Evolutionary conservation across 2,797 vertebrate species (phyloP), one percentile per base, ranked within the genome.

Genomic region (Melanotaenia pygmaea): DNA sequence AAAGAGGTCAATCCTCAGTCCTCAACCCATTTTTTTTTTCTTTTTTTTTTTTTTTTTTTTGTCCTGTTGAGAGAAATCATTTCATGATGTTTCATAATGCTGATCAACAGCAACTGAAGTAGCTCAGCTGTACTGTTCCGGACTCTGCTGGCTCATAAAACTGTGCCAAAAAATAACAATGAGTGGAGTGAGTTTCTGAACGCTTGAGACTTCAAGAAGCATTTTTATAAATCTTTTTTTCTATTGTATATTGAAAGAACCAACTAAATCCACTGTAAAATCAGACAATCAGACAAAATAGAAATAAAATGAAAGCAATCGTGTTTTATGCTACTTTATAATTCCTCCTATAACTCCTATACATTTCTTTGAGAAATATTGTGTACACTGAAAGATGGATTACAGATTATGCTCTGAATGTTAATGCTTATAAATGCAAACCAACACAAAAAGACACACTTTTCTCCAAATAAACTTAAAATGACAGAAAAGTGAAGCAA

Each of bases 61-160:
- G 50, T 53, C 22, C 22, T 24, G 22, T 14, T n/a, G 64, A 64
- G 71, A 67, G 61, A 59, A 66, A 83, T 68, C 20, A 60, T 50
- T 59, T 63, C 69, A 76, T 74, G 68, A 70, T 70, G 83, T 73
- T 78, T 80, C 54, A 75, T 65, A 60, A 60, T 14, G 59, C 72
- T 74, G 72, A 70, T 72, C 70, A 59, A 32, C 67, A 63, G 56
- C 73, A 83, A 18, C 16, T 79, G 76, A 34, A 35, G 65, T 0
- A 37, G 66, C 65, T 78, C 1, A 37, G 68, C 65, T 59, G 63
- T 26, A 20, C 68, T 59, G 54, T 50, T 66, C 30, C 35, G 57
- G 5, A 20, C 40, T 63, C 47, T 61, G 54, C 73, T 59, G 77
- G 30, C 30, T 63, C 50, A 38, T 3, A 26, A 59, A 60, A 35